A percentile compares a stretch with the other conserved stretches of the same genome.
phyloP scores from a whole-genome alignment of 2,888 invertebrate species.

The Eupithecia vulgata region DNA sequence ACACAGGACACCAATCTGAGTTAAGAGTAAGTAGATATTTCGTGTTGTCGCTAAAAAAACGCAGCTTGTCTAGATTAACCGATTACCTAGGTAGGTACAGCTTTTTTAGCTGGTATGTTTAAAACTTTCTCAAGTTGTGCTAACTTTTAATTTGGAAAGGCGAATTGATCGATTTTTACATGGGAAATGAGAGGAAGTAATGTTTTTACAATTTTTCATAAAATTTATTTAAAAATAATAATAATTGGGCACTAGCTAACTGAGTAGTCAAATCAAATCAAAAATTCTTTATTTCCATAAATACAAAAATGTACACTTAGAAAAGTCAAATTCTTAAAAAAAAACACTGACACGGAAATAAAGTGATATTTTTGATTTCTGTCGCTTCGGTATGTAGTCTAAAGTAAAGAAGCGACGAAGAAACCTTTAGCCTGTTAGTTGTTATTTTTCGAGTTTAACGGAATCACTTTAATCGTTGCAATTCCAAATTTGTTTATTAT shows the following conservation, averaged over 20 bases:
- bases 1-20: not conserved
- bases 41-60: not conserved
- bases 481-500: constrained; percentile 13
- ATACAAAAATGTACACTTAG: too few species aligned
- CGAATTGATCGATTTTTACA: constrained; percentile 14
- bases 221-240: not conserved
- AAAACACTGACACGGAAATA: too few species aligned
- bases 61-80: not conserved
- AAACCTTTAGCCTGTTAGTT: too few species aligned
- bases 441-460: too few species aligned
- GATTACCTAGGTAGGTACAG: not conserved
- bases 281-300: too few species aligned
- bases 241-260: constrained; percentile 8
- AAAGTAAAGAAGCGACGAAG: too few species aligned
- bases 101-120: not conserved
- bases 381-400: too few species aligned
- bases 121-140: not conserved
- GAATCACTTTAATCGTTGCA: constrained; percentile 9
- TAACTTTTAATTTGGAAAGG: constrained; percentile 28
- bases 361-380: too few species aligned
- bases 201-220: not conserved
- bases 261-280: too few species aligned
- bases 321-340: too few species aligned
- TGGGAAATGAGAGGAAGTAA: not conserved
- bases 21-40: not conserved